These are phyloP conservation scores for Balanococcus diminutus DNA, from an alignment of 2,888 invertebrate species.

Conservation along the genomic window DNA sequence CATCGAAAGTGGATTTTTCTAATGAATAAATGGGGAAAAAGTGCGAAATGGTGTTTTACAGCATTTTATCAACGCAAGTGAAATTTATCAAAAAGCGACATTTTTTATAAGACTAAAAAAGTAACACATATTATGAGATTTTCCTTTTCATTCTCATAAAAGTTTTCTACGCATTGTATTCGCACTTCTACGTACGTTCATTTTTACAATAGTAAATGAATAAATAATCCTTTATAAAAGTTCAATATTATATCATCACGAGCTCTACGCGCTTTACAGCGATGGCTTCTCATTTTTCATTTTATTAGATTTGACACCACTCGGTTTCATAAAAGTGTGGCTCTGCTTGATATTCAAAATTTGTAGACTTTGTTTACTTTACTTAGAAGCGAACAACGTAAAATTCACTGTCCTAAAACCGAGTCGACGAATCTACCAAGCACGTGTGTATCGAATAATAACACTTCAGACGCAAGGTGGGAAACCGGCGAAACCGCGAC, in stretches of 20 bases:
- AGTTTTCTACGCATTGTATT: too few species aligned
- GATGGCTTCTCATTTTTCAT: neutral
- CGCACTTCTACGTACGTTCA: too few species aligned
- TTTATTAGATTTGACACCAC: neutral
- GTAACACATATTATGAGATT: neutral
- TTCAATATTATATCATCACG: neutral
- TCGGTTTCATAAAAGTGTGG: neutral
- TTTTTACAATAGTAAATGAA: neutral
- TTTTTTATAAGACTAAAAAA: neutral
- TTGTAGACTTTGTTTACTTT: neutral
- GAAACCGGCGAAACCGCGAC: neutral
- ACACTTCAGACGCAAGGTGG: neutral
- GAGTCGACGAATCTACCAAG: too few species aligned
- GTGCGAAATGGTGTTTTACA: neutral
- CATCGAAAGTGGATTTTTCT: neutral
- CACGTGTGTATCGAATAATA: neutral
- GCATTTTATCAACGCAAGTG: neutral
- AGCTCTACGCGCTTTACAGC: neutral
- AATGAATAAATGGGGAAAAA: neutral
- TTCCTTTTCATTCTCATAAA: neutral
- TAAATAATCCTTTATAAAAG: neutral
- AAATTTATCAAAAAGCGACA: constrained; percentile 2
- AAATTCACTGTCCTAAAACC: too few species aligned
- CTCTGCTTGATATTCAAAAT: neutral
- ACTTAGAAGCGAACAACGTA: too few species aligned